These are phyloP conservation scores for Gambelia wislizenii DNA, from an alignment of 2,797 vertebrate species.

Conservation along the genomic window DNA sequence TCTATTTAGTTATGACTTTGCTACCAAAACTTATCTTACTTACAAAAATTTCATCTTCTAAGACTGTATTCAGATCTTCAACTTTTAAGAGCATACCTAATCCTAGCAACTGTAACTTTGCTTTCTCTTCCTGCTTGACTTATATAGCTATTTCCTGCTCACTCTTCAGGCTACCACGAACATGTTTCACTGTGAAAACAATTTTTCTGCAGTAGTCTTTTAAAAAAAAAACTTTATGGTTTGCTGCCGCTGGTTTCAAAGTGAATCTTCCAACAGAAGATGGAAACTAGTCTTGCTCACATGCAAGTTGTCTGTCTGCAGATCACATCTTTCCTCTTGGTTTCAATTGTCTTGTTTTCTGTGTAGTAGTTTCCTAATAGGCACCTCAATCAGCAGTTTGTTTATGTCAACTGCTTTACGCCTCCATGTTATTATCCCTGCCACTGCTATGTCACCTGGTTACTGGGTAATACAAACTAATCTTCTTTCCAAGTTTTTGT, in stretches of 20 bases:
- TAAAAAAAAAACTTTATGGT: neutral
- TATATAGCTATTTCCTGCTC: neutral
- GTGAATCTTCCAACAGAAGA: neutral
- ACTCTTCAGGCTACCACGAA: neutral
- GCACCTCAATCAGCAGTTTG: neutral
- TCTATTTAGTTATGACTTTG: neutral
- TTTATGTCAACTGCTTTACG: neutral
- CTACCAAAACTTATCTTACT: neutral
- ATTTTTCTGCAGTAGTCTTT: neutral
- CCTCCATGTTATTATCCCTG: neutral
- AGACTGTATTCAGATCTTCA: neutral
- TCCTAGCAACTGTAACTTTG: accelerated
- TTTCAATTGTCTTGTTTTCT: neutral
- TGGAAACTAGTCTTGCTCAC: accelerated
- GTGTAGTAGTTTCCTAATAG: neutral
- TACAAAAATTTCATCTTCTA: neutral
- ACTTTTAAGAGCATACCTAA: neutral
- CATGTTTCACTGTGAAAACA: neutral
- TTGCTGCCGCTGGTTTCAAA: neutral
- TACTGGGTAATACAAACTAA: neutral
- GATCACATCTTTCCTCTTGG: conserved; percentile 4
- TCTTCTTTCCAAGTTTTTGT: conserved; percentile 21
- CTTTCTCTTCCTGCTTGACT: accelerated
- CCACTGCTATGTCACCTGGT: neutral
- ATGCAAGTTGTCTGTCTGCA: neutral